phyloP scores from a whole-genome alignment of 2,888 invertebrate species.

The Stegana nigrithorax region DNA sequence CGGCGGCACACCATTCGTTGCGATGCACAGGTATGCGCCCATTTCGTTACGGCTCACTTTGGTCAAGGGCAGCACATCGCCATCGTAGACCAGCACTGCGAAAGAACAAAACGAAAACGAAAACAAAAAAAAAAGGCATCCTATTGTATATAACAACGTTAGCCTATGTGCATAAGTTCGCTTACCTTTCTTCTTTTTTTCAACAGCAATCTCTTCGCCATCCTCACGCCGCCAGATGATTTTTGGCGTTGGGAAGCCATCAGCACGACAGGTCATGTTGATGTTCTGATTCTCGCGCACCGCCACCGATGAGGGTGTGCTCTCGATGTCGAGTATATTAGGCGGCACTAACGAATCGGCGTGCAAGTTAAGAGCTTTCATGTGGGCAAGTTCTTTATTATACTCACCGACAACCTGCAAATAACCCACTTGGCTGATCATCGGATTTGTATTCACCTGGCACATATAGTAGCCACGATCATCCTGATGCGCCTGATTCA shows the following conservation, averaged over 20 bases:
- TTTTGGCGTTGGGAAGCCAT: constrained; percentile 91
- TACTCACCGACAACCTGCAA: constrained; percentile 90
- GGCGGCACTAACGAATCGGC: constrained; percentile 80
- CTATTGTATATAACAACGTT: too few species aligned
- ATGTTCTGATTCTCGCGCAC: constrained; percentile 95
- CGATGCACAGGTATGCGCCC: constrained; percentile 69
- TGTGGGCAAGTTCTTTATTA: background rate
- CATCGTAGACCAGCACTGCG: constrained; percentile 83
- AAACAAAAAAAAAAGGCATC: background rate
- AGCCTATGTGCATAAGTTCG: too few species aligned
- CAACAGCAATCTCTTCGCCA: constrained; percentile 86
- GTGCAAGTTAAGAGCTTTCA: background rate
- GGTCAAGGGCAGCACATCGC: constrained; percentile 85
- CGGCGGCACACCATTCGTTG: constrained; percentile 86
- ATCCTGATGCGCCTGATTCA: constrained; percentile 90
- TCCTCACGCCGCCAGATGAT: constrained; percentile 95
- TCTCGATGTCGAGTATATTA: constrained; percentile 89
- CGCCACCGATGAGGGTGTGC: constrained; percentile 91
- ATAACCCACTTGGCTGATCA: constrained; percentile 95
- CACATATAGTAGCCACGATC: constrained; percentile 82
- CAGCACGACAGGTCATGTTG: constrained; percentile 89
- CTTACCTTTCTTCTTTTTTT: constrained; percentile 88
- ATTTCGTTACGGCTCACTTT: constrained; percentile 86
- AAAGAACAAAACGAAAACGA: background rate
- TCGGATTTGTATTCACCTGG: constrained; percentile 87